Conservation (phyloP, 53 echinoderm and acorn worm genomes). For the Holothuria scabra region DNA sequence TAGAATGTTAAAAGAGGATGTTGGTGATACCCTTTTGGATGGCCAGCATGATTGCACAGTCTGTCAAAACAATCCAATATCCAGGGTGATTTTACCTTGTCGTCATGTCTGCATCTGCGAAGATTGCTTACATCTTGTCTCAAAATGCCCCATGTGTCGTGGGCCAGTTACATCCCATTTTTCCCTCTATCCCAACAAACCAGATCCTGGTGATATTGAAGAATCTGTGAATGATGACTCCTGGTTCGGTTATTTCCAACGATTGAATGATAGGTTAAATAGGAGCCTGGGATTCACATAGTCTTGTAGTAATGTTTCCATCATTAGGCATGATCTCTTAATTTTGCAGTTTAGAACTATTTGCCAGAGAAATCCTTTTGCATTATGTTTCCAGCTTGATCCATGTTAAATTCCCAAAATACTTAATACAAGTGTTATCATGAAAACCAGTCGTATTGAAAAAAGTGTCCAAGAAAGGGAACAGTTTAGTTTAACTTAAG, state of each 20-base stretch:
- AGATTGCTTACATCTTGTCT: conserved; percentile 70
- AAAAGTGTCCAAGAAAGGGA: too few species aligned
- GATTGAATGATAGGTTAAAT: conserved; percentile 51
- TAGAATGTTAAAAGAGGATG: background rate
- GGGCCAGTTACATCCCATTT: conserved; percentile 74
- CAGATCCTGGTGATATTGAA: background rate
- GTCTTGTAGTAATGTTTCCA: background rate
- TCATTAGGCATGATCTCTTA: too few species aligned
- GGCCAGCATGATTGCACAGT: conserved; percentile 69
- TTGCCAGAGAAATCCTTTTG: too few species aligned
- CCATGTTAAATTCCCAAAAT: too few species aligned
- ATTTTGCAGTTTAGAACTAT: too few species aligned
- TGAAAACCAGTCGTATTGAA: too few species aligned
- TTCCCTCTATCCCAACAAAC: conserved; percentile 8
- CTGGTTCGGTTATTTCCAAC: conserved; percentile 57
- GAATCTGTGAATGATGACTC: conserved; percentile 22
- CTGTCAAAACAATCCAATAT: conserved; percentile 79
- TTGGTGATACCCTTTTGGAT: background rate
- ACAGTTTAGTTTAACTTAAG: too few species aligned
- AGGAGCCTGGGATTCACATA: conserved; percentile 60
- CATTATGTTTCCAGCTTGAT: too few species aligned
- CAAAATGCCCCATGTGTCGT: conserved; percentile 91
- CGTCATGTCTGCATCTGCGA: conserved; percentile 85
- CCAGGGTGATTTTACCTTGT: conserved; percentile 82
- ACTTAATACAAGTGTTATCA: too few species aligned